A percentile compares a stretch with the other conserved stretches of the same genome.
Conservation (phyloP, 23 tunicate species). For the Ascidia mentula region DNA sequence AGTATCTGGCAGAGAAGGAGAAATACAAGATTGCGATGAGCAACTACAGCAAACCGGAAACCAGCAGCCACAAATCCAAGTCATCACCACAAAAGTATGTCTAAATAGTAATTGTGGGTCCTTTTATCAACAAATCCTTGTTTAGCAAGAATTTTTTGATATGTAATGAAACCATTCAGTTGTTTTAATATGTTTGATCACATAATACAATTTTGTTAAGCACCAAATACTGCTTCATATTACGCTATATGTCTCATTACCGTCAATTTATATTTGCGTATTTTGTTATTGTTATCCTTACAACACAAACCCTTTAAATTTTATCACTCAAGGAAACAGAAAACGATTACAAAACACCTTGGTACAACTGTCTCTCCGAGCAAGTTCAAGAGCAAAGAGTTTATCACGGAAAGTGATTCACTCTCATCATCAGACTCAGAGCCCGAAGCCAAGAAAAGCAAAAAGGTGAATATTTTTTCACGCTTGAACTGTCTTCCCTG, state of each 20-base stretch:
- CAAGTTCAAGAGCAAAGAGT: constrained; percentile 72
- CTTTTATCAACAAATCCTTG: no score
- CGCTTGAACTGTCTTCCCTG: no score
- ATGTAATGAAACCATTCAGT: no score
- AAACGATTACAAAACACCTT: not conserved
- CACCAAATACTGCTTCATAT: no score
- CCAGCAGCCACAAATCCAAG: not conserved
- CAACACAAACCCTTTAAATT: no score
- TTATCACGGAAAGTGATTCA: constrained; percentile 77
- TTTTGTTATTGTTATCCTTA: no score
- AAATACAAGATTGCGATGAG: constrained; percentile 28
- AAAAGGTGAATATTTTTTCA: not conserved
- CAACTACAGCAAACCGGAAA: constrained; percentile 19
- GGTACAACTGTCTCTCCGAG: constrained; percentile 21
- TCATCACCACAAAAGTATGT: not conserved
- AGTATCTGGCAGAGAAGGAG: constrained; percentile 41
- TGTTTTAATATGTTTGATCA: no score
- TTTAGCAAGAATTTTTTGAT: no score
- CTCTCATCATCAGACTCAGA: constrained; percentile 60
- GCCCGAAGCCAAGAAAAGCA: not conserved
- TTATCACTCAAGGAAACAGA: not conserved
- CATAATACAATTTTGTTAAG: no score
- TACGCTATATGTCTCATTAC: no score
- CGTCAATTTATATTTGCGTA: no score
- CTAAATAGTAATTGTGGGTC: no score